Conservation (phyloP, 2,888 invertebrate genomes). For the Amphipoea oculea region DNA sequence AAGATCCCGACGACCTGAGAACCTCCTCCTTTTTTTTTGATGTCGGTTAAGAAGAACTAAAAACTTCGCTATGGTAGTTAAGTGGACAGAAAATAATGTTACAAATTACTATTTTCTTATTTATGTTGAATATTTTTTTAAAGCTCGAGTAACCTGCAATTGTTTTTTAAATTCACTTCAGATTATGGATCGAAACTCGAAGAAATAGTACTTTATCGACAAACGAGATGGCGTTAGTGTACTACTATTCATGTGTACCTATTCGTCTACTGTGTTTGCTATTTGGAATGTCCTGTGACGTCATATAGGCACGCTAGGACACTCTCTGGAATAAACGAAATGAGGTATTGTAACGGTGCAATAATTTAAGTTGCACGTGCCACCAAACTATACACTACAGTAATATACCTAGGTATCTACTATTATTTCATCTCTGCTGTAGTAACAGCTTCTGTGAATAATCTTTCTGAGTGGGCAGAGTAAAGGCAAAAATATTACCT, state of each 20-base stretch:
- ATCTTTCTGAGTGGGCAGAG: not conserved
- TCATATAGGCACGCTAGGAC: not conserved
- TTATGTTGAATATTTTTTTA: not conserved
- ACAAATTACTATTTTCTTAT: not conserved
- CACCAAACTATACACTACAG: not conserved
- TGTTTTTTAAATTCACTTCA: not conserved
- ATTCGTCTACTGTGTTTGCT: not conserved
- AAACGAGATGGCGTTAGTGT: constrained; percentile 30
- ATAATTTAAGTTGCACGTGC: not conserved
- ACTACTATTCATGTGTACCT: not conserved
- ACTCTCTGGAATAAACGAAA: not conserved
- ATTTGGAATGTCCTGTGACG: not conserved
- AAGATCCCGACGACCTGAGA: too few relatives aligned
- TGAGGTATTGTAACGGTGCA: not conserved
- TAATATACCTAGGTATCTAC: not conserved
- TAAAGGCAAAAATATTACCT: not conserved
- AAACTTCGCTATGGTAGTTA: not conserved
- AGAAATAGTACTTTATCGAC: not conserved
- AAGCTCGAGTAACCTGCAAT: not conserved
- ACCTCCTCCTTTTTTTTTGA: too few relatives aligned
- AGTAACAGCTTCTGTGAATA: not conserved
- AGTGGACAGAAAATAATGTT: not conserved
- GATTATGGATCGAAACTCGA: not conserved
- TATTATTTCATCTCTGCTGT: not conserved
- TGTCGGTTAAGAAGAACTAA: not conserved